Base-by-base conservation (phyloP, 2,888 invertebrate species). In the Pegoplata infirma region DNA sequence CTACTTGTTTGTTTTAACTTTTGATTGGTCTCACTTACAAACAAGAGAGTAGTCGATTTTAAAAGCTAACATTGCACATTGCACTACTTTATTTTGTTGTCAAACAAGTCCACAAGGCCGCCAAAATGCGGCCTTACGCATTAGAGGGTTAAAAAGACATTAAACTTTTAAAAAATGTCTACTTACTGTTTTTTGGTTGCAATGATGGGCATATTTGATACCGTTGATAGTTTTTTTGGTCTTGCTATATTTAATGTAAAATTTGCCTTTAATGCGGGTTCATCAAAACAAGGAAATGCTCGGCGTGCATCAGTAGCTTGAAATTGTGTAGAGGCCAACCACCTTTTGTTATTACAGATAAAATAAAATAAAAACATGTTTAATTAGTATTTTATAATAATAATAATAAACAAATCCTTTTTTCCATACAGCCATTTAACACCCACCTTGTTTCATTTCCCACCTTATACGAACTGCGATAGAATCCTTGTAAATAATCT, bases 281-380 rank as follows among this genome's bases (percentile, higher is more conserved):
- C 96, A 88, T 96, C 96, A 90, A 96, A 96, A 88, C 96, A 96
- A 0, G 96, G 96, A 89, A 96, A 96, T 5, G 95, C 95, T 74
- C 93, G 92, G 14, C 95, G 91, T 0, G 95, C 95, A 85, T 95
- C 95, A 59, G 95, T 95, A 2, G 95, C 93, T 86, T 96, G 95
- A 87, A 96, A 95, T 89, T 96, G 95, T 3, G 95, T 95, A 0
- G 94, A 93, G 7, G 94, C 95, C 84, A 95, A 91, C 95, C 95
- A 95, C 89, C 95, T 95, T 87, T 19, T 14, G 21, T 40, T 61
- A 16, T 44, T 21, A 25, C n/a, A 61, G 12, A 58, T 3, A 49
- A 36, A 58, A 51, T 16, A n/a, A 36, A 67, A 23, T 21, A 58
- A 32, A 10, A 32, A 53, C 12, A 64, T 23, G 12, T 47, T 55